These are phyloP conservation scores for Silurus lanzhouensis DNA, from an alignment of 2,797 vertebrate genomes.

Conservation along the genomic window DNA sequence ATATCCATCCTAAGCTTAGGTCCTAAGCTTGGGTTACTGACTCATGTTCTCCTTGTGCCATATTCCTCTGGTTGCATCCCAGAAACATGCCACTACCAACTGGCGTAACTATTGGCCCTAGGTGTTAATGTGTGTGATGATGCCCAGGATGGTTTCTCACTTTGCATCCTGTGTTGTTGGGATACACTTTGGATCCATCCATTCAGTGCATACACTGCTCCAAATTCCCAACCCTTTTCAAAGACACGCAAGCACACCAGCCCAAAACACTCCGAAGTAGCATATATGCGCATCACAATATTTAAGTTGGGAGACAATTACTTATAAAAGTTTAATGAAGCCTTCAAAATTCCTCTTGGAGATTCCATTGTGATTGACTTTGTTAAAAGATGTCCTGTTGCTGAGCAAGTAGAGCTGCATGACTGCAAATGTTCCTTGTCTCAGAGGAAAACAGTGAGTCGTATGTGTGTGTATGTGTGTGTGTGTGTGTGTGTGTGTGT, in stretches of 20 bases:
- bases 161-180: not conserved
- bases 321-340: not conserved
- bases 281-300: not conserved
- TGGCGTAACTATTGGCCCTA: too few relatives aligned
- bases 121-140: not conserved
- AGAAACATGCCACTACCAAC: not conserved
- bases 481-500: slow-evolving; percentile 22
- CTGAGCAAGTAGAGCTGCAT: not conserved
- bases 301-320: not conserved
- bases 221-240: not conserved
- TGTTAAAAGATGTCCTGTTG: slow-evolving; percentile 17
- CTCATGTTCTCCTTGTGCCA: not conserved
- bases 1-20: not conserved
- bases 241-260: not conserved
- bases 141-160: not conserved
- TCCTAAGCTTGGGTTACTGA: not conserved
- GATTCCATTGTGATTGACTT: not conserved
- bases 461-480: slow-evolving; percentile 21
- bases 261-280: not conserved
- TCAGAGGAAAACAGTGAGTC: slow-evolving; percentile 22
- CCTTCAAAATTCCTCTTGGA: slow-evolving; percentile 22
- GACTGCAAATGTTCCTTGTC: slow-evolving; percentile 1
- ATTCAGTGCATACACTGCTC: not conserved
- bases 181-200: not conserved
- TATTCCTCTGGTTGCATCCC: not conserved